phyloP scores from a whole-genome alignment of 2,888 invertebrate species.

The Ophion ellenae region DNA sequence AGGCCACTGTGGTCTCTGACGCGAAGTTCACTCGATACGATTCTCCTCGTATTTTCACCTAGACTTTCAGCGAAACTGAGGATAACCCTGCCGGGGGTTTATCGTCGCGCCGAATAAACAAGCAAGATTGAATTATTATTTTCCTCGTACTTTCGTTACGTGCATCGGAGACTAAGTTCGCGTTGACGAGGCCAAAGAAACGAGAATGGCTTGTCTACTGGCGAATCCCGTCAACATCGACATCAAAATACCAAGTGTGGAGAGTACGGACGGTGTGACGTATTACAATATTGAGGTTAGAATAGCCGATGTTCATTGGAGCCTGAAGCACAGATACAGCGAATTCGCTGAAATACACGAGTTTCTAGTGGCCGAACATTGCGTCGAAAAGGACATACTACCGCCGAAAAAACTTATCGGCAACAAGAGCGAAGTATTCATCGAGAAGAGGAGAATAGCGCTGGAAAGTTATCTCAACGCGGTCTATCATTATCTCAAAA shows the following conservation, averaged over 20 bases:
- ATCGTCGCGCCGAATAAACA: not conserved
- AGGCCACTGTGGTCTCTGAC: constrained; percentile 11
- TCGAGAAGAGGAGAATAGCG: constrained; percentile 92
- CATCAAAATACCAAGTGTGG: constrained; percentile 88
- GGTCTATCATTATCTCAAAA: constrained; percentile 90
- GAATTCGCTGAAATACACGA: constrained; percentile 96
- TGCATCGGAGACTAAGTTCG: not conserved
- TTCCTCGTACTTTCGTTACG: not conserved
- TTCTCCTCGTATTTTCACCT: not conserved
- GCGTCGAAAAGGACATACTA: constrained; percentile 92
- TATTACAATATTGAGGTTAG: constrained; percentile 90
- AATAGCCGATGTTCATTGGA: constrained; percentile 92
- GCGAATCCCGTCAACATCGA: constrained; percentile 88
- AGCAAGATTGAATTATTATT: not conserved
- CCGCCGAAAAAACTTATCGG: constrained; percentile 97
- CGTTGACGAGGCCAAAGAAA: not conserved
- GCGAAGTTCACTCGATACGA: not conserved
- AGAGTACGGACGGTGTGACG: constrained; percentile 88
- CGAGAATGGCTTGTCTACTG: constrained; percentile 90
- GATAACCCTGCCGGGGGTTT: not conserved
- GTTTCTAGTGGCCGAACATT: constrained; percentile 91
- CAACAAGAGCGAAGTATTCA: constrained; percentile 94
- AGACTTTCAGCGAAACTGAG: not conserved
- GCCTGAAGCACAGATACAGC: constrained; percentile 93
- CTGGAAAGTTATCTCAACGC: constrained; percentile 92